phyloP scores from a whole-genome alignment of 2,797 vertebrate species.

The Spinibarbus caldwelli region DNA sequence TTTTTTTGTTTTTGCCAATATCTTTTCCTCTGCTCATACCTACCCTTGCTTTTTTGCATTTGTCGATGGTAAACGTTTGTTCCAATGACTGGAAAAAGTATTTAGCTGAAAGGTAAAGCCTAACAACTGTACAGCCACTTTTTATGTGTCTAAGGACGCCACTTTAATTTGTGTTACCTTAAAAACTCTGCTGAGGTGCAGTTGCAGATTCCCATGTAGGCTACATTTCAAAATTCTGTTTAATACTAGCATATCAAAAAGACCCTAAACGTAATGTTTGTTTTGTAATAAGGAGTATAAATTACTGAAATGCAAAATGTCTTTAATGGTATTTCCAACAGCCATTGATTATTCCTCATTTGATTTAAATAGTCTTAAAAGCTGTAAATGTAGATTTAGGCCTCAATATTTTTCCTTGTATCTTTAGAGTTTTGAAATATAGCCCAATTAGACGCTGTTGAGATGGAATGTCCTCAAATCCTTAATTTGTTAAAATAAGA shows the following conservation, averaged over 20 bases:
- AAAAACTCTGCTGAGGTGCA: slow-evolving; percentile 86
- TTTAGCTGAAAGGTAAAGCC: slow-evolving; percentile 68
- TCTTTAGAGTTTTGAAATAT: slow-evolving; percentile 98
- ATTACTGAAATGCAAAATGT: slow-evolving; percentile 76
- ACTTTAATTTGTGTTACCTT: slow-evolving; percentile 79
- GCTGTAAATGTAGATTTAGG: slow-evolving; percentile 87
- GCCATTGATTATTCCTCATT: slow-evolving; percentile 76
- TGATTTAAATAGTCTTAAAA: slow-evolving; percentile 93
- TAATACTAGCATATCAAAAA: slow-evolving; percentile 78
- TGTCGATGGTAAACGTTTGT: slow-evolving; percentile 67
- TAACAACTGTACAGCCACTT: slow-evolving; percentile 74
- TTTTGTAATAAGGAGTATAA: slow-evolving; percentile 79
- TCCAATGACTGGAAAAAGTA: slow-evolving; percentile 79
- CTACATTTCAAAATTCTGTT: slow-evolving; percentile 99
- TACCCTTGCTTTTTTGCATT: slow-evolving; percentile 81
- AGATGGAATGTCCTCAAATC: slow-evolving; percentile 90
- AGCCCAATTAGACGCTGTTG: slow-evolving; percentile 95
- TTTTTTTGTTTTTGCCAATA: slow-evolving; percentile 66
- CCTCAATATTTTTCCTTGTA: slow-evolving; percentile 82
- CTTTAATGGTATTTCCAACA: slow-evolving; percentile 74
- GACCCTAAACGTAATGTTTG: slow-evolving; percentile 72
- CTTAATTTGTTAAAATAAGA: slow-evolving; percentile 79
- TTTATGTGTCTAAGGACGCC: slow-evolving; percentile 74
- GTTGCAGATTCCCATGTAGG: slow-evolving; percentile 99
- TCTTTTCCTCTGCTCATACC: slow-evolving; percentile 69